Evolutionary conservation across 1,140 invertebrate species (phyloP), one percentile per base, ranked within the genome.

Genomic region (Thaumatotibia leucotreta): DNA sequence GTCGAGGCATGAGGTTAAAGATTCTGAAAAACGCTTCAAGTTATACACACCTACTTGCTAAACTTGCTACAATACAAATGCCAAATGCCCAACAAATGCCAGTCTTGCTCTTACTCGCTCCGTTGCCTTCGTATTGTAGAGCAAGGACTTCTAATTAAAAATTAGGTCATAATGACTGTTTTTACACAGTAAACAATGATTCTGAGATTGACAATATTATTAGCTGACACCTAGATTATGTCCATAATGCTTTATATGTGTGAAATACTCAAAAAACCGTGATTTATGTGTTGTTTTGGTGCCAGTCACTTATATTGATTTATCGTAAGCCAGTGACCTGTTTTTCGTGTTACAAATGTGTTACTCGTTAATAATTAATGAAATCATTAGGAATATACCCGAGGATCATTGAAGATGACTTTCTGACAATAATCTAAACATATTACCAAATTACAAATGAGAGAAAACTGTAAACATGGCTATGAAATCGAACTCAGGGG

Each of bases 281-380:
- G 45, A 67, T 66, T 63, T 68, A 31, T 67, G 61, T 49, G 77
- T 88, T 89, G 85, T 89, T 89, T 89, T 89, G 86, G 75, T 87
- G 69, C 71, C 74, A 77, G 80, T 83, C 81, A 80, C 73, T 74
- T 84, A 79, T 90, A 90, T 88, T 90, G 88, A 90, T 90, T 90
- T 90, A 88, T 86, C 73, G 76, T 84, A 82, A 74, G 79, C 80
- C 74, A 86, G 75, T 89, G 88, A 90, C 85, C 88, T 84, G 82
- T 84, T 81, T 88, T 83, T 82, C 73, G 72, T 82, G 77, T 83
- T 85, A 83, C 73, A 81, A 77, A 81, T 78, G 76, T 82, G 78
- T 80, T 73, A 70, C 73, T 77, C 78, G 77, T 88, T 84, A 89
- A 89, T 89, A 84, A 82, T 89, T 84, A 82, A 89, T 85, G 75